Evolutionary conservation across 2,888 invertebrate species (phyloP), one percentile per base, ranked within the genome.

Genomic region (Heliconius cydno): DNA sequence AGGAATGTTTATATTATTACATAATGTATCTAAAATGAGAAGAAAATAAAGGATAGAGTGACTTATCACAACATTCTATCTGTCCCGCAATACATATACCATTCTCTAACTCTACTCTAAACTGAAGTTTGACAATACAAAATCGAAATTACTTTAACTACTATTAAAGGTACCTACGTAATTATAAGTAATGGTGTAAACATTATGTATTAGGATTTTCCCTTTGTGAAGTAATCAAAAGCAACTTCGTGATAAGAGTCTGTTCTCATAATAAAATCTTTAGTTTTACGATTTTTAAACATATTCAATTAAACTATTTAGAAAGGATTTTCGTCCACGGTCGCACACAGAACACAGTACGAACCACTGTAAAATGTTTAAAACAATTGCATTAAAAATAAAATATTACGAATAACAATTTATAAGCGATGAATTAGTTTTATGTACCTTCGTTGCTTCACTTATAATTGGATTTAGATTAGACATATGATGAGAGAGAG

Each of bases 261-360:
- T 52, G 57, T 57, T 57, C 22, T 22, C 22, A 60, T 10, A 60
- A 65, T 65, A 25, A 65, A 65, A 25, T 25, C 13, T 25, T 13
- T 15, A 65, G 25, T 65, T 65, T 28, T 13, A 25, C n/a, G 25
- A 28, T 65, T 65, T 28, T 60, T 60, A 60, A n/a, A n/a, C 60
- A n/a, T 60, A n/a, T 60, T 60, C n/a, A 52, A 60, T 60, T 60
- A 60, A 60, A 12, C n/a, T 60, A 60, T 60, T 60, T 60, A 60
- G 60, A 60, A 60, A 60, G 60, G 60, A 60, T 60, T n/a, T 10
- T 60, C 60, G 60, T 60, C 60, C 60, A 60, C n/a, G 60, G 60
- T 60, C 60, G n/a, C 0, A 10, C n/a, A 28, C 65, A 15, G 4
- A 15, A 13, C 63, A 28, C 25, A 65, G 5, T 60, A 63, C 5